Conservation (phyloP, 2,797 vertebrate genomes). For the Benthosema pterotum region DNA sequence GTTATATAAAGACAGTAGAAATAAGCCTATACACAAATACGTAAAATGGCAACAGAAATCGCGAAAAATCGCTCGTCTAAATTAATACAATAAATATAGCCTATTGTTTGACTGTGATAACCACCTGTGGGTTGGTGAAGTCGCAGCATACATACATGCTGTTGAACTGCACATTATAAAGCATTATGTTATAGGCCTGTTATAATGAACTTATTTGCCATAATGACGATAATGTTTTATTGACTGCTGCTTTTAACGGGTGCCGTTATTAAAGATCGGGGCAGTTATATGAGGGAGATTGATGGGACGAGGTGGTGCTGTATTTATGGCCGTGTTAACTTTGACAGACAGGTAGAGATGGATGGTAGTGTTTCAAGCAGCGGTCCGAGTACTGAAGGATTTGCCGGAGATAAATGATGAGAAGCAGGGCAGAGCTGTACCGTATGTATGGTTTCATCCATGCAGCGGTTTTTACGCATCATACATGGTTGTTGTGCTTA, state of each 20-base stretch:
- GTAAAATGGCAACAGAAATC: no score
- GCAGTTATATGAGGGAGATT: no score
- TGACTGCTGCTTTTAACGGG: background rate
- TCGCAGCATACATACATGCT: background rate
- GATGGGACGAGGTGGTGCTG: constrained; percentile 32
- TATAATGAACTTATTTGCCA: background rate
- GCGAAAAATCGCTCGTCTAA: no score
- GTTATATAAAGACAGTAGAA: no score
- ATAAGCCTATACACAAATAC: no score
- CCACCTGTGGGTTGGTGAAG: background rate
- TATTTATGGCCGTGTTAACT: constrained; percentile 28
- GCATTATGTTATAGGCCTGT: no score
- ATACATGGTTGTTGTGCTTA: background rate
- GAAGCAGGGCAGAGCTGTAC: no score
- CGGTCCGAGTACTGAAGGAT: constrained; percentile 30
- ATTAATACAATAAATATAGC: no score
- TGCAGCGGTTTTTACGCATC: constrained; percentile 46
- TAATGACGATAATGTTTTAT: background rate
- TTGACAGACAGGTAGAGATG: constrained; percentile 48
- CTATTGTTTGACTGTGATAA: no score
- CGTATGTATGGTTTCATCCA: constrained; percentile 29
- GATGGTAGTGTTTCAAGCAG: constrained; percentile 35
- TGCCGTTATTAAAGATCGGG: background rate
- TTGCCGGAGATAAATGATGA: constrained; percentile 18
- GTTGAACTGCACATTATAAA: background rate